A percentile compares a stretch with the other conserved stretches of the same genome.
Evolutionary conservation across 2,113 vertebrate genomes (phyloP).

Genomic region (Astatoreochromis straeleni): DNA sequence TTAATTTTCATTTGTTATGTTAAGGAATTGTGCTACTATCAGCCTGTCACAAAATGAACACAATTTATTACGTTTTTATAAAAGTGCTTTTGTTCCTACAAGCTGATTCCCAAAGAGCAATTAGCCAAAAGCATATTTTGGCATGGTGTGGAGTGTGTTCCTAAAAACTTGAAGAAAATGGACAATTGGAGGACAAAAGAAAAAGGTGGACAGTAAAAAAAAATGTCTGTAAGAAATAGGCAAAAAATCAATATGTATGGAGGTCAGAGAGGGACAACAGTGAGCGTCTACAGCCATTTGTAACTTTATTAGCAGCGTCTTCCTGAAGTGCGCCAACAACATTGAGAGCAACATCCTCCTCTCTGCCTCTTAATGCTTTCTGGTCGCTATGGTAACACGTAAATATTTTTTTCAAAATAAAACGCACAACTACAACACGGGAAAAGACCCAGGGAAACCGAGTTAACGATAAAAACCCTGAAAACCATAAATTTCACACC

Average conservation of each 20-base stretch:
- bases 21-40: not conserved
- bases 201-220: not conserved
- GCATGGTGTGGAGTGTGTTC: not conserved
- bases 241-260: not conserved
- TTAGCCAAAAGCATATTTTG: not conserved
- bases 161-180: not conserved
- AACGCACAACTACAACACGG: not conserved
- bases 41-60: not conserved
- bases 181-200: not conserved
- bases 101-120: not conserved
- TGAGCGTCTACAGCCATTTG: not conserved
- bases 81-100: not conserved
- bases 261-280: not conserved
- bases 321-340: not conserved
- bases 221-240: not conserved
- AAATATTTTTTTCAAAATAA: not conserved
- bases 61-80: not conserved
- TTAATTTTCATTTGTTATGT: not conserved
- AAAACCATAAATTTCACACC: not conserved
- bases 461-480: not conserved
- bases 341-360: not conserved
- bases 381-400: accelerated
- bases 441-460: not conserved
- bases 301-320: not conserved
- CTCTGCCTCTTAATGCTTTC: not conserved